Base-by-base conservation (phyloP, 2,888 invertebrate genomes). In the Eristalis tenax region DNA sequence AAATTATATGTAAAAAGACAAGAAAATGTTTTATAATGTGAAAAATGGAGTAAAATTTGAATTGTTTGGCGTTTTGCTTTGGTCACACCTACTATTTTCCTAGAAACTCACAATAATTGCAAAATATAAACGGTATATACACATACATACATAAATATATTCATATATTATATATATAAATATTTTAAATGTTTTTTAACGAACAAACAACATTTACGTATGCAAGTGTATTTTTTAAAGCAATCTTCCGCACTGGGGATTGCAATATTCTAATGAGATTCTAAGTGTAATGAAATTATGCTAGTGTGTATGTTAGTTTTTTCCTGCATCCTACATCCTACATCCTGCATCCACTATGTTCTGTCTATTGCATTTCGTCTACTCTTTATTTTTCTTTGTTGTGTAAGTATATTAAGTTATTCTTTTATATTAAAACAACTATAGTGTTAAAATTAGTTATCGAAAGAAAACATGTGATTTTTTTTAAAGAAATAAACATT, bases 41-140 rank as follows among this genome's bases (percentile, higher is more conserved):
- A 50, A 64, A 80, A 81, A 81, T 40, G 57, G 57, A 70, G 70
- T 64, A 63, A 57, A 75, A 65, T 68, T 73, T 84, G 63, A 66
- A 68, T 77, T 76, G 69, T 83, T 86, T 86, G 76, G 87, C 65
- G 73, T 71, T 83, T 83, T 83, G 79, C 82, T 83, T 83, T 80
- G 79, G 80, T 80, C 79, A 87, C 87, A 76, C 59, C 80, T 83
- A 83, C 87, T 87, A 80, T 83, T 87, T 87, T 87, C 87, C 87
- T 87, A 87, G 71, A 73, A 83, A 83, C 71, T 83, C 79, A 80
- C 83, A 83, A 87, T 80, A 83, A 80, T 73, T 79, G 79, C 78
- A 83, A 80, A 32, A 61, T 71, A 38, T 70, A 82, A 70, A 76
- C 64, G 63, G 50, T 79, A 78, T 83, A 73, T 81, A 57, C 56